These are phyloP conservation scores for Lamellibrachia luymesi DNA, from an alignment of 1,140 invertebrate species.

Conservation along the genomic window DNA sequence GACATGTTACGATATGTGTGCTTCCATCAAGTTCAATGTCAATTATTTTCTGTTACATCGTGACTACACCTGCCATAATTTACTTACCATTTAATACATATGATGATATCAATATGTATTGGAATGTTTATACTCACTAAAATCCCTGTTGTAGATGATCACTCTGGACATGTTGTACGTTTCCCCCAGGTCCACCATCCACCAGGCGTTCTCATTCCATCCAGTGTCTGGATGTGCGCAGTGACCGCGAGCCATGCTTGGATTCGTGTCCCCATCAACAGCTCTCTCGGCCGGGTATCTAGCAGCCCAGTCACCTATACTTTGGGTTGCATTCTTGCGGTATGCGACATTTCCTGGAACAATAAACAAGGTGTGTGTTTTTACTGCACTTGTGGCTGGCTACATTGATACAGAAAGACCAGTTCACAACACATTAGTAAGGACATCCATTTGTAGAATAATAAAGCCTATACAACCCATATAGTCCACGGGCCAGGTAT, in stretches of 20 bases:
- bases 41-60: no score
- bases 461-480: no score
- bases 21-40: no score
- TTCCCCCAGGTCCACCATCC: background rate
- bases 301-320: no score
- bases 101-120: background rate
- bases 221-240: background rate
- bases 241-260: background rate
- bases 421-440: no score
- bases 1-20: no score
- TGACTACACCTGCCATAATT: no score
- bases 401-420: no score
- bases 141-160: background rate
- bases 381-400: background rate
- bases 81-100: no score
- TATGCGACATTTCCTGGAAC: background rate
- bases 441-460: no score
- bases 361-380: background rate
- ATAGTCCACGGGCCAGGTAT: no score
- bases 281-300: background rate
- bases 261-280: background rate
- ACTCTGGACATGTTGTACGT: background rate
- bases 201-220: background rate
- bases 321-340: no score
- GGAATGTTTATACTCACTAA: background rate